phyloP scores from a whole-genome alignment of 1,140 invertebrate species.

The Octopus sinensis region DNA sequence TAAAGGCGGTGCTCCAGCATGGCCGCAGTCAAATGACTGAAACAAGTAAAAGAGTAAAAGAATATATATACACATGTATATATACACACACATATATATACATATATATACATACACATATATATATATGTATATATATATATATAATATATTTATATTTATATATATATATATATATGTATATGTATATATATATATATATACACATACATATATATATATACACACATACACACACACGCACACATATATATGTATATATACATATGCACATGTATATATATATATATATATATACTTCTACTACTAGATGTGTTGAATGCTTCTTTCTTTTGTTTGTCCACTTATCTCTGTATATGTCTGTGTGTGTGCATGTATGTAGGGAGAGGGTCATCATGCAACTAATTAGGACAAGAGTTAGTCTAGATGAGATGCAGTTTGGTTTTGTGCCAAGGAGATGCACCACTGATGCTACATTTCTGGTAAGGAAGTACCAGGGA shows the following conservation, averaged over 20 bases:
- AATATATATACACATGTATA: no score
- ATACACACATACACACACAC: background rate
- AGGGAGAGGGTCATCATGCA: no score
- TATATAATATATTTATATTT: background rate
- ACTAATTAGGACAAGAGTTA: no score
- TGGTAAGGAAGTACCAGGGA: no score
- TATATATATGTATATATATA: background rate
- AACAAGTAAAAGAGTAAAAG: no score
- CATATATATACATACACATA: background rate
- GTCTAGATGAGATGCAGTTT: no score
- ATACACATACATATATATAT: slow-evolving; percentile 3
- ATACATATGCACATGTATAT: background rate
- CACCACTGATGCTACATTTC: no score
- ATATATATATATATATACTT: background rate
- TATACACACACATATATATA: background rate
- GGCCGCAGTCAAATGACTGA: no score
- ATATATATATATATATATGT: slow-evolving; percentile 1
- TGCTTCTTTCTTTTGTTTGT: background rate
- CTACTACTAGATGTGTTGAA: background rate
- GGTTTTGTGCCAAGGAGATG: no score
- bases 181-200: background rate
- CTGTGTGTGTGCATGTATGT: background rate
- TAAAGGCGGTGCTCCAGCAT: no score
- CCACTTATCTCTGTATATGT: background rate
- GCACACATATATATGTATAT: background rate